Evolutionary conservation across 2,888 invertebrate genomes (phyloP).

Genomic region (Euzetes globulus): DNA sequence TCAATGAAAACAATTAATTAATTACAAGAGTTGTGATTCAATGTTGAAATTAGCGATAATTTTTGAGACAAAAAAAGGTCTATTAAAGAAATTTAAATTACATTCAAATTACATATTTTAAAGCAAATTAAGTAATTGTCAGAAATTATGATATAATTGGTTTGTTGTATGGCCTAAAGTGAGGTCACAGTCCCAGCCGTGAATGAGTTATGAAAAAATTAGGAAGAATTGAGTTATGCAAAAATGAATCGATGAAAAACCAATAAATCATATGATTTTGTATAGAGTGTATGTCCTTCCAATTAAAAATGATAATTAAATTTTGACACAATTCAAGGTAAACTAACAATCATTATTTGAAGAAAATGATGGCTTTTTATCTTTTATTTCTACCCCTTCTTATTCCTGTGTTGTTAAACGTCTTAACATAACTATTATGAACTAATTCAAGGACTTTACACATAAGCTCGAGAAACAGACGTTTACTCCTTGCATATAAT

Average conservation of each 20-base stretch:
- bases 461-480: not conserved
- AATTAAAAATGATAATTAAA: conserved; percentile 21
- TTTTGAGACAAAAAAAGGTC: no score
- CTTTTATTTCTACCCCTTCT: not conserved
- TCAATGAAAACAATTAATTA: no score
- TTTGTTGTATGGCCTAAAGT: not conserved
- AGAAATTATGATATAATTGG: not conserved
- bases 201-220: not conserved
- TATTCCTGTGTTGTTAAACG: not conserved
- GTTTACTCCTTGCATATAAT: not conserved
- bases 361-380: not conserved
- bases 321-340: conserved; percentile 15
- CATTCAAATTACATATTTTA: no score
- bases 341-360: conserved; percentile 4
- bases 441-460: conserved; percentile 17
- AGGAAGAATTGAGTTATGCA: not conserved
- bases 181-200: not conserved
- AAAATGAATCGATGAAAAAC: conserved; percentile 3
- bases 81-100: no score
- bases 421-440: conserved; percentile 12
- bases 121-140: no score
- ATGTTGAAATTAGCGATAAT: no score
- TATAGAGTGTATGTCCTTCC: conserved; percentile 11
- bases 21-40: no score
- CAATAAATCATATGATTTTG: conserved; percentile 20